Percentiles rank a stretch among this genome's conserved stretches.
phyloP scores from a whole-genome alignment of 1,140 invertebrate genomes.

The Heliconius hewitsoni region DNA sequence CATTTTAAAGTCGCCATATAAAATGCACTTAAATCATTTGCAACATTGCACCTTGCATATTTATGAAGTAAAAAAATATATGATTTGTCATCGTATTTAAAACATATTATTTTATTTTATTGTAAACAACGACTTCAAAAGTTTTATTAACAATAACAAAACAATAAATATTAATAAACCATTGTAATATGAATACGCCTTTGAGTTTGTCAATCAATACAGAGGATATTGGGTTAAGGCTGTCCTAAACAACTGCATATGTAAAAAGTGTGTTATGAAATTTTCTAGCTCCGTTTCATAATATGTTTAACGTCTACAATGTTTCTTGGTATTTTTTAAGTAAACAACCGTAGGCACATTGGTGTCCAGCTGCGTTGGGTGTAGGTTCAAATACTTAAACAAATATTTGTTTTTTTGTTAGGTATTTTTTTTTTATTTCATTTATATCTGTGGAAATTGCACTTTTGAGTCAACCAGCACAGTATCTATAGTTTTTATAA shows the following conservation, averaged over 20 bases:
- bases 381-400: not conserved
- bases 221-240: constrained; percentile 9
- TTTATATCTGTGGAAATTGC: too few species aligned
- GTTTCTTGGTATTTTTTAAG: not conserved
- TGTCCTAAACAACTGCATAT: constrained; percentile 14
- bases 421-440: not conserved
- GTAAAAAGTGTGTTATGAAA: constrained; percentile 11
- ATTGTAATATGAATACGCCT: constrained; percentile 10
- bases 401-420: not conserved
- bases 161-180: not conserved
- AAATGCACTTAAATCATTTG: not conserved
- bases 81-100: not conserved
- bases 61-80: not conserved
- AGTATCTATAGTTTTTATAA: too few species aligned
- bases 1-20: not conserved
- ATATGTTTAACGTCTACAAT: not conserved
- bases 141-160: not conserved
- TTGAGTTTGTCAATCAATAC: not conserved
- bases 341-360: not conserved
- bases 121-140: not conserved
- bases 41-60: not conserved
- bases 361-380: not conserved
- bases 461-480: too few species aligned
- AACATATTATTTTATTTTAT: too few species aligned
- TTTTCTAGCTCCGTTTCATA: not conserved